Conservation (phyloP, 2,113 vertebrate species). For the Chionis minor region DNA sequence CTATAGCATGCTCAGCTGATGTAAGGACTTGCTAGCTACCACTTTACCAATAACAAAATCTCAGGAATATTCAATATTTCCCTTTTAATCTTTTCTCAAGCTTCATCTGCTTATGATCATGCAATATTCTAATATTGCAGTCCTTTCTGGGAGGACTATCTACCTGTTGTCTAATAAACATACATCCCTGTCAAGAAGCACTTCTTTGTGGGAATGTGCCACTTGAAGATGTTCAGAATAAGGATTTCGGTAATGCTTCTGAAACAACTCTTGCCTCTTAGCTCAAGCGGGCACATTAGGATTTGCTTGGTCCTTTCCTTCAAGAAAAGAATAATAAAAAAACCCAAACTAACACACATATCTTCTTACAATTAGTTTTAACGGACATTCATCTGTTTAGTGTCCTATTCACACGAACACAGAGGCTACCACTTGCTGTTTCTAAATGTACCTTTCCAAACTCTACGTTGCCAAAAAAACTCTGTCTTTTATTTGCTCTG, state of each 20-base stretch:
- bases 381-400: neutral
- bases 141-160: neutral
- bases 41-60: neutral
- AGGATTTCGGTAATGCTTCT: neutral
- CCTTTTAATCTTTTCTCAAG: neutral
- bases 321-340: neutral
- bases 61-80: neutral
- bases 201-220: neutral
- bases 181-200: neutral
- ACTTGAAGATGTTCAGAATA: neutral
- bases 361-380: neutral
- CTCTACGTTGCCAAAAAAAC: neutral
- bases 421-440: neutral
- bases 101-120: neutral
- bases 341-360: neutral
- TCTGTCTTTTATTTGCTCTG: neutral
- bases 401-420: neutral
- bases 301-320: neutral
- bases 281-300: neutral
- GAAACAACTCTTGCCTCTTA: neutral
- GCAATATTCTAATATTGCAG: neutral
- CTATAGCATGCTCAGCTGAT: accelerated
- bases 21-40: neutral
- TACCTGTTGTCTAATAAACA: neutral
- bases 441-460: neutral